phyloP scores from a whole-genome alignment of 30 jellyfish, hydroid and myxozoan species.

The Rhopilema esculentum region DNA sequence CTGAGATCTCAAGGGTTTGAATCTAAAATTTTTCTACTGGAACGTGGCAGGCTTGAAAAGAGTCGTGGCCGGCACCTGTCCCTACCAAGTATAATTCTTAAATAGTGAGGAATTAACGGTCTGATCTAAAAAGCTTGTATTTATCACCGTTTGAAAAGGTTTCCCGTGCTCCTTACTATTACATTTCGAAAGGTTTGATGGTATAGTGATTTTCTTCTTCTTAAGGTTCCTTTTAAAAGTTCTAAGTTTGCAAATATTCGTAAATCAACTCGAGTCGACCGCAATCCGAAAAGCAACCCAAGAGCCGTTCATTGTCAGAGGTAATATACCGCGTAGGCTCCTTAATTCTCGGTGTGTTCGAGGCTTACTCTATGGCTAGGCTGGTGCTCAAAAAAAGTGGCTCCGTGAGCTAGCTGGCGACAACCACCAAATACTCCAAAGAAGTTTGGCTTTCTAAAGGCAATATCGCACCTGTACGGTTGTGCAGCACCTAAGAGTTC shows the following conservation, averaged over 20 bases:
- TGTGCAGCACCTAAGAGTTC: neutral
- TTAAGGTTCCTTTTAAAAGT: neutral
- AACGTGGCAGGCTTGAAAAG: neutral
- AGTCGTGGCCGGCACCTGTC: neutral
- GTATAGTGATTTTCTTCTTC: neutral
- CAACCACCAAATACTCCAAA: neutral
- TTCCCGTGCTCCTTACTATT: no score
- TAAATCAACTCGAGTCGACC: neutral
- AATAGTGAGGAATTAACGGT: neutral
- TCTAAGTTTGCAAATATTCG: neutral
- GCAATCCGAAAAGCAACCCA: neutral
- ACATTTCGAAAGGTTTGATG: no score
- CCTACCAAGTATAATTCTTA: neutral
- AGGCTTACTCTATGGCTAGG: neutral
- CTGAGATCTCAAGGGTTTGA: no score
- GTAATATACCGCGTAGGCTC: neutral
- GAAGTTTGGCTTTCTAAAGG: slow-evolving; percentile 1
- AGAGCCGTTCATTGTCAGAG: neutral
- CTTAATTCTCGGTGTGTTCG: neutral
- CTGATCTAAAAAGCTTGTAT: neutral
- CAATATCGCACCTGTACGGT: neutral
- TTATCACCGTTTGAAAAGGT: no score
- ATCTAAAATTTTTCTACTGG: no score
- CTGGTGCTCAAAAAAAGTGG: neutral
- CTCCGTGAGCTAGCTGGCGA: neutral